phyloP scores from a whole-genome alignment of 2,113 vertebrate species.

The Syngnathus floridae region DNA sequence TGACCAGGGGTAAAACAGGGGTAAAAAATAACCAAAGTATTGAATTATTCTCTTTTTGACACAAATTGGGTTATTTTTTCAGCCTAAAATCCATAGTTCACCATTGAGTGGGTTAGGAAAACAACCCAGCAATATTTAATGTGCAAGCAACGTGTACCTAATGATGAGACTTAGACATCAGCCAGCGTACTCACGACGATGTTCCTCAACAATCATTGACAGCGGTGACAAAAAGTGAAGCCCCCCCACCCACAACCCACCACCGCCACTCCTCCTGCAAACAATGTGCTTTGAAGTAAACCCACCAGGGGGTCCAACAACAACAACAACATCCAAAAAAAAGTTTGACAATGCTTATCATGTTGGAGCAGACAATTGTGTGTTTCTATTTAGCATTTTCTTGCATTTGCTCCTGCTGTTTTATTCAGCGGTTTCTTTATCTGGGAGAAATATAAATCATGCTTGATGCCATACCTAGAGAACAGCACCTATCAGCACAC shows the following conservation, averaged over 20 bases:
- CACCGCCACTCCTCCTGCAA: conserved; percentile 7
- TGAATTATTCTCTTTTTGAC: no score
- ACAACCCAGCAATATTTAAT: no score
- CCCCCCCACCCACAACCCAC: neutral
- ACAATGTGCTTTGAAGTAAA: conserved; percentile 23
- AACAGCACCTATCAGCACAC: neutral
- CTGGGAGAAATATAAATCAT: neutral
- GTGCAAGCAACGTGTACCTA: neutral
- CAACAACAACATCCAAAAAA: conserved; percentile 1
- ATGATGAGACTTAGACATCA: neutral
- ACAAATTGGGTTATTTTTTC: no score
- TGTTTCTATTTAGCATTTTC: neutral
- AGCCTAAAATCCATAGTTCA: no score
- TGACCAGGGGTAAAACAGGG: no score
- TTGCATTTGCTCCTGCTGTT: conserved; percentile 3
- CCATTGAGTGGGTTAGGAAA: no score
- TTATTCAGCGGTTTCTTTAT: neutral
- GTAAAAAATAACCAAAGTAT: no score
- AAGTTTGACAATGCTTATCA: neutral
- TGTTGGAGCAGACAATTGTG: conserved; percentile 4
- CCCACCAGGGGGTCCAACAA: conserved; percentile 17
- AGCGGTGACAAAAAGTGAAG: conserved; percentile 25
- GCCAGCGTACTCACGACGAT: neutral
- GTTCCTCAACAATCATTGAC: conserved; percentile 14
- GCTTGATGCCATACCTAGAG: neutral